phyloP scores from a whole-genome alignment of 92 coral and sea anemone species.

The Zoanthus gigantus region DNA sequence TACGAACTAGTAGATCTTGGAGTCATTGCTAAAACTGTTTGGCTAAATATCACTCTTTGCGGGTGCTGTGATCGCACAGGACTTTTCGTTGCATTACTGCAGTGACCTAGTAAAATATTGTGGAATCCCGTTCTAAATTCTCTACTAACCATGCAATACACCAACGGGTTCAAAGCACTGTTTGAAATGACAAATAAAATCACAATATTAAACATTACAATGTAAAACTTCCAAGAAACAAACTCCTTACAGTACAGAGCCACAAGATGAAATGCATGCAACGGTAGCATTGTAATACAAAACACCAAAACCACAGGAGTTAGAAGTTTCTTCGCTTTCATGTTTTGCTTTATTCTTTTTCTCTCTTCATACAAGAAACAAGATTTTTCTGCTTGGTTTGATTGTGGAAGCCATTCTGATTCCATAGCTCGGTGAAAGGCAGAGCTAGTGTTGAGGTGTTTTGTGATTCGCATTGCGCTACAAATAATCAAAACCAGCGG shows the following conservation, averaged over 20 bases:
- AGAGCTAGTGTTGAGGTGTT: constrained; percentile 51
- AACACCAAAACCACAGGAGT: constrained; percentile 38
- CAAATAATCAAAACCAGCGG: constrained; percentile 63
- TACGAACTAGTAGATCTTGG: not conserved
- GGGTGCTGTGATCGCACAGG: not conserved
- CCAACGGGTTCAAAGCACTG: constrained; percentile 35
- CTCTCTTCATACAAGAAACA: constrained; percentile 23
- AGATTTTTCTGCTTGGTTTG: not conserved
- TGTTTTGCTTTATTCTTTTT: constrained; percentile 30
- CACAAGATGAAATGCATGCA: constrained; percentile 10
- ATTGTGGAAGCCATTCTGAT: constrained; percentile 21
- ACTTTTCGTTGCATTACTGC: not conserved
- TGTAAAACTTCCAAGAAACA: constrained; percentile 26
- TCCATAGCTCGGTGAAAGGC: constrained; percentile 38
- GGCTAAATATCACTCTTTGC: not conserved
- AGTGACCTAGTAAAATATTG: constrained; percentile 3
- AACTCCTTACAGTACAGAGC: constrained; percentile 14
- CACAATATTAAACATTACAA: constrained; percentile 24
- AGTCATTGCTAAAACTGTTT: not conserved
- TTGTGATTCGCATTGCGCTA: constrained; percentile 61
- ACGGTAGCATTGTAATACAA: constrained; percentile 23
- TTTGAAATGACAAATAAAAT: constrained; percentile 25
- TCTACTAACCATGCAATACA: constrained; percentile 36
- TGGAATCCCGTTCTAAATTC: constrained; percentile 30
- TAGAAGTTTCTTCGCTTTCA: constrained; percentile 24